phyloP scores from a whole-genome alignment of 1,140 invertebrate genomes.

The Saxidomus purpurata region DNA sequence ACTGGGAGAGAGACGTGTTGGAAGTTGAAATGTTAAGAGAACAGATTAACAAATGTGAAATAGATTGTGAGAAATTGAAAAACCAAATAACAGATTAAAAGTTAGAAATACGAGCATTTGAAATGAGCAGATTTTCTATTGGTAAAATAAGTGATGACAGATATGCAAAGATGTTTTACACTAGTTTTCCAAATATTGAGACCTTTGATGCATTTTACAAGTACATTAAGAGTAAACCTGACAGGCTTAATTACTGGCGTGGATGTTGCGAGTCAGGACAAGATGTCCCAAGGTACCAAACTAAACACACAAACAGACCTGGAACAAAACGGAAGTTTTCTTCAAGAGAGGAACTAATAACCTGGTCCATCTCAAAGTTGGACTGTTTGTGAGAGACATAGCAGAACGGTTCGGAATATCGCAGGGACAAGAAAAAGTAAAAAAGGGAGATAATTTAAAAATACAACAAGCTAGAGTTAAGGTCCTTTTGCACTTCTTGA shows the following conservation, averaged over 20 bases:
- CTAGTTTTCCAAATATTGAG: background rate
- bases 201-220: background rate
- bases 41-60: background rate
- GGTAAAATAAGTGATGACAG: slow-evolving; percentile 3
- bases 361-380: background rate
- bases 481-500: too few relatives aligned
- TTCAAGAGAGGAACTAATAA: background rate
- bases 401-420: background rate
- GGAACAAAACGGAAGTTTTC: background rate
- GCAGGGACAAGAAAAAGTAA: too few relatives aligned
- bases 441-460: too few relatives aligned
- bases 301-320: background rate
- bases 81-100: background rate
- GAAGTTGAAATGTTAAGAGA: background rate
- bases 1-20: too few relatives aligned
- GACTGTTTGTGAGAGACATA: background rate
- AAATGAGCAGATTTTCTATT: background rate
- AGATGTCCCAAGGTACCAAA: background rate
- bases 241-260: slow-evolving; percentile 31
- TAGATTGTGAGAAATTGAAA: background rate
- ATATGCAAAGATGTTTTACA: background rate
- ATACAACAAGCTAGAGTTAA: too few relatives aligned
- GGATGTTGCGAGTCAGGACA: background rate
- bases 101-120: background rate
- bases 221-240: slow-evolving; percentile 2